Evolutionary conservation across 2,888 invertebrate species (phyloP).

Genomic region (Sarcophaga subvicina): DNA sequence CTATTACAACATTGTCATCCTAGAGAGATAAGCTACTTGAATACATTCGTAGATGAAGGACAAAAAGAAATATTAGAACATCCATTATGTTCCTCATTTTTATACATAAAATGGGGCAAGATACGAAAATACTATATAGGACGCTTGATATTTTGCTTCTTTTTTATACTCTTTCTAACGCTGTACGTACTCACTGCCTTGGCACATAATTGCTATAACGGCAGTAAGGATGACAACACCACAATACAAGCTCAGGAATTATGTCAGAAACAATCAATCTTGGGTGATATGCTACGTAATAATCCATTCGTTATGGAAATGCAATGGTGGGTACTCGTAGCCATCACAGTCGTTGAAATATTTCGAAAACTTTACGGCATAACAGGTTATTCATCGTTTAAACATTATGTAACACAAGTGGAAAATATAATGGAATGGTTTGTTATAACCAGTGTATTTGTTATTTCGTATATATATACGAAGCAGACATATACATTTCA

Average conservation of each 20-base stretch:
- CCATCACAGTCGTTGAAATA: conserved; percentile 90
- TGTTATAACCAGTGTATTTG: conserved; percentile 91
- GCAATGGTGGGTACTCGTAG: conserved; percentile 92
- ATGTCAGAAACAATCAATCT: conserved; percentile 90
- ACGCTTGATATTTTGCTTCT: conserved; percentile 89
- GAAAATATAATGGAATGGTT: conserved; percentile 95
- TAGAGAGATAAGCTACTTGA: conserved; percentile 92
- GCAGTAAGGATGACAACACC: conserved; percentile 89
- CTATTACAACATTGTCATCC: conserved; percentile 92
- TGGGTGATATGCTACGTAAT: conserved; percentile 88
- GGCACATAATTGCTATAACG: conserved; percentile 93
- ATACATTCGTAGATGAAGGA: conserved; percentile 93
- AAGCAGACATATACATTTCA: conserved; percentile 91
- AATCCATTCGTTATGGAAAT: conserved; percentile 90
- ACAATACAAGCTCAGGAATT: conserved; percentile 88
- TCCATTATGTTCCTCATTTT: conserved; percentile 93
- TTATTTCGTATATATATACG: conserved; percentile 91
- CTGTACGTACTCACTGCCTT: conserved; percentile 91
- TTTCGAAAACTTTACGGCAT: conserved; percentile 91
- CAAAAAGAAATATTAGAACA: conserved; percentile 93
- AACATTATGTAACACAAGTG: conserved; percentile 91
- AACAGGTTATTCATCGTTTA: conserved; percentile 90
- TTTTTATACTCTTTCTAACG: conserved; percentile 91
- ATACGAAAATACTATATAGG: conserved; percentile 94
- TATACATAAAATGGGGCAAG: conserved; percentile 95